Conservation (phyloP, 1,140 invertebrate genomes). For the Wiebesia pumilae region DNA sequence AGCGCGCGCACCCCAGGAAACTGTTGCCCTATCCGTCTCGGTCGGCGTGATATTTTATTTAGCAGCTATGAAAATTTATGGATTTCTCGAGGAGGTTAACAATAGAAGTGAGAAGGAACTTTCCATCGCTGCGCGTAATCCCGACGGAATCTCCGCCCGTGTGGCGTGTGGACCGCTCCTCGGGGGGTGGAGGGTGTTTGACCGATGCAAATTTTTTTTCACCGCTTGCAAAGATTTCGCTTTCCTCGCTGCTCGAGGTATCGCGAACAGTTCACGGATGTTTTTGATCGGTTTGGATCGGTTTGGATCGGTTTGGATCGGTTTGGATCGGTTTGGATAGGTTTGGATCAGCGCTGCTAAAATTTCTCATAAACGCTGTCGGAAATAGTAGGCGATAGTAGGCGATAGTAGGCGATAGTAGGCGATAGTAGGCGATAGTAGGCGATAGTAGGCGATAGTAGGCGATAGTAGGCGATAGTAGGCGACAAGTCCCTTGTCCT, state of each 20-base stretch:
- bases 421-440: too few relatives aligned
- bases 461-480: too few relatives aligned
- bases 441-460: too few relatives aligned
- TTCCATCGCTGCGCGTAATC: slow-evolving; percentile 10
- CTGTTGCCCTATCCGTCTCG: slow-evolving; percentile 47
- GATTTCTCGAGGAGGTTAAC: slow-evolving; percentile 63
- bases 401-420: too few relatives aligned
- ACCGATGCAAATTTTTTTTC: slow-evolving; percentile 47
- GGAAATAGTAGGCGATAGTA: too few relatives aligned
- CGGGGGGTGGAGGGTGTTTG: slow-evolving; percentile 17
- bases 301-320: too few relatives aligned
- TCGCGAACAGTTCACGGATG: slow-evolving; percentile 12
- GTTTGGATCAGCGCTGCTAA: too few relatives aligned
- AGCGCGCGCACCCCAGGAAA: slow-evolving; percentile 35
- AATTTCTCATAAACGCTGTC: too few relatives aligned
- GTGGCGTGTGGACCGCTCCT: too few relatives aligned
- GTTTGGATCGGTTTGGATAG: too few relatives aligned
- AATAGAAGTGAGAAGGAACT: slow-evolving; percentile 57
- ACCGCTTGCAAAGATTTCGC: not conserved
- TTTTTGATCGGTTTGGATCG: too few relatives aligned
- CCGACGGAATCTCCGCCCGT: slow-evolving; percentile 40
- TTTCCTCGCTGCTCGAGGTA: not conserved
- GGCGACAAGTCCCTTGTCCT: too few relatives aligned
- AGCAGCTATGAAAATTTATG: slow-evolving; percentile 74
- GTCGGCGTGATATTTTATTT: slow-evolving; percentile 72